A percentile compares a stretch with the other conserved stretches of the same genome.
phyloP scores from a whole-genome alignment of 2,797 vertebrate species.

The Iguana delicatissima region DNA sequence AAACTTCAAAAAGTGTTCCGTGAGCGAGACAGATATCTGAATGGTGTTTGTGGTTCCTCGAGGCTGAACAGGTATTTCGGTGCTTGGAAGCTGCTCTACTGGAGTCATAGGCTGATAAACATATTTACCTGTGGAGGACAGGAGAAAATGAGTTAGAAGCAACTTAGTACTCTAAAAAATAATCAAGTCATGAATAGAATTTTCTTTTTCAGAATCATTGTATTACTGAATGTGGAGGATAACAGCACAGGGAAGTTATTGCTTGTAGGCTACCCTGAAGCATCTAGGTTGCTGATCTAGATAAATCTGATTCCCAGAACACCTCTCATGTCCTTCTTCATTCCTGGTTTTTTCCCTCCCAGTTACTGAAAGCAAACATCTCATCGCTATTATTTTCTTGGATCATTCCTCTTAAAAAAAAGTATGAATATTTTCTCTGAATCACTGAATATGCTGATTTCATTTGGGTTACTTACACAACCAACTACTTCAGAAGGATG shows the following conservation, averaged over 20 bases:
- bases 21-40: conserved; percentile 91
- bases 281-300: background rate
- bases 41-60: conserved; percentile 88
- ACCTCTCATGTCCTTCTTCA: background rate
- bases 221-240: background rate
- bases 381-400: background rate
- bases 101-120: conserved; percentile 99
- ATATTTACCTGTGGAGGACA: conserved; percentile 88
- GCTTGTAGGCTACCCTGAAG: background rate
- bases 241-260: background rate
- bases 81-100: conserved; percentile 95
- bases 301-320: background rate
- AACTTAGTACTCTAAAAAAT: background rate
- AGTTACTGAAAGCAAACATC: background rate
- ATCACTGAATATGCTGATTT: background rate
- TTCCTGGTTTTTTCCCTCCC: background rate
- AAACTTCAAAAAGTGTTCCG: conserved; percentile 92
- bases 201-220: background rate
- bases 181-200: background rate
- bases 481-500: background rate
- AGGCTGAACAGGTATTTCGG: conserved; percentile 85
- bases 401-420: background rate
- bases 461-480: background rate
- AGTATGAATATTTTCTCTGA: background rate
- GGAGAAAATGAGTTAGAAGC: conserved; percentile 3